A percentile compares a stretch with the other conserved stretches of the same genome.
Conservation (phyloP, 2,113 vertebrate genomes). For the Cebidichthys violaceus region DNA sequence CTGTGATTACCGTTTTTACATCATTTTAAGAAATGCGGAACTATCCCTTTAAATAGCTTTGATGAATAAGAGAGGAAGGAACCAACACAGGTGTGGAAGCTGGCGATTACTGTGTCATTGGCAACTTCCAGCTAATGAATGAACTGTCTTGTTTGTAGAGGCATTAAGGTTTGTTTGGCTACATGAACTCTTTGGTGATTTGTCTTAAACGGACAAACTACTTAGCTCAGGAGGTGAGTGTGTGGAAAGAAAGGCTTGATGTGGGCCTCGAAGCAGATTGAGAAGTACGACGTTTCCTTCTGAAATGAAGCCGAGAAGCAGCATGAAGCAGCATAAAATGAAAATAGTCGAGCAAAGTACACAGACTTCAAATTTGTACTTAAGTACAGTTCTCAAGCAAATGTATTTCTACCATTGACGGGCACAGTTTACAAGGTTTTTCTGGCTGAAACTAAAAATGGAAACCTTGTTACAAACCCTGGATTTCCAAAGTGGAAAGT, state of each 20-base stretch:
- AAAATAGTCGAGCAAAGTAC: not conserved
- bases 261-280: too few relatives aligned
- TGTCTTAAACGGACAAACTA: slow-evolving; percentile 25
- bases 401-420: not conserved
- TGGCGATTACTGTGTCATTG: not conserved
- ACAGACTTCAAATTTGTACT: not conserved
- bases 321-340: not conserved
- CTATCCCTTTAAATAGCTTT: not conserved
- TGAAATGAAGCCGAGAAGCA: not conserved
- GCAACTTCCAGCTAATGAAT: slow-evolving; percentile 6
- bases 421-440: not conserved
- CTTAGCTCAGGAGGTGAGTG: slow-evolving; percentile 5
- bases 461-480: slow-evolving; percentile 6
- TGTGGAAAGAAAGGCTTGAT: not conserved
- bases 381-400: not conserved
- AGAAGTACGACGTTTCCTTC: too few relatives aligned
- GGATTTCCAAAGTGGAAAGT: slow-evolving; percentile 15
- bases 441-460: not conserved
- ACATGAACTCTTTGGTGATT: slow-evolving; percentile 20
- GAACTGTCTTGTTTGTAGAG: slow-evolving; percentile 4
- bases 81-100: not conserved
- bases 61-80: not conserved
- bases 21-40: not conserved
- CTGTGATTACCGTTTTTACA: not conserved
- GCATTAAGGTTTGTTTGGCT: slow-evolving; percentile 23